Base-by-base conservation (phyloP, 1,140 invertebrate species). In the Hyles euphorbiae region DNA sequence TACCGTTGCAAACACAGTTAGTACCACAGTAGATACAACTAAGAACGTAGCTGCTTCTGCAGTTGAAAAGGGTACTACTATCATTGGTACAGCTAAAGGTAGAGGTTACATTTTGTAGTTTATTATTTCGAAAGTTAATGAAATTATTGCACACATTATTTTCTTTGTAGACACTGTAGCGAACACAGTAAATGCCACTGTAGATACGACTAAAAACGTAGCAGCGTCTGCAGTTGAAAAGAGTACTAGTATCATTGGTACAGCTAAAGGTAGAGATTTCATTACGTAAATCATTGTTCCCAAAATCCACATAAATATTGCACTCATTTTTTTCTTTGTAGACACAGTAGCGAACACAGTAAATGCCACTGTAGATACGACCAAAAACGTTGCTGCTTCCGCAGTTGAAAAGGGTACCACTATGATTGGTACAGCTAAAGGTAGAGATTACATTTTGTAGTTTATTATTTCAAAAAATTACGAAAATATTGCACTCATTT, bases 171-270 rank as follows among this genome's bases (percentile, higher is more conserved):
- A 63, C 34, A 55, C 36, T 10, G 56, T 63, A 46, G 56, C 53
- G 9, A 58, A 49, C 36, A 58, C 56, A 5, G 50, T 62, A 7
- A 32, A 44, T 36, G 49, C 51, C 10, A 55, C 56, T 34, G 61
- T 63, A 43, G 61, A 63, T 33, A 58, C 56, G 2, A 55, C 56
- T 43, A 58, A 63, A 53, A 59, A 48, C 56, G 65, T 60, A n/a
- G 70, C 72, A 3, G 56, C 67, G 10, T 64, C 70, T 45, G 72
- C 61, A 48, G 61, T 69, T 34, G 70, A 78, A 11, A 74, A 70
- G 44, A 63, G 74, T 8, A 56, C 66, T 34, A 40, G 1, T 8
- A 5, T 67, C 2, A 49, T 70, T 54, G 72, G 65, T 8, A 60
- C 53, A 10, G 65, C 67, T 34, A 72, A 67, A 70, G 70, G 67